Percentiles rank a stretch among this genome's conserved stretches.
phyloP scores from a whole-genome alignment of 2,888 invertebrate genomes.

The Morinoia aosen region DNA sequence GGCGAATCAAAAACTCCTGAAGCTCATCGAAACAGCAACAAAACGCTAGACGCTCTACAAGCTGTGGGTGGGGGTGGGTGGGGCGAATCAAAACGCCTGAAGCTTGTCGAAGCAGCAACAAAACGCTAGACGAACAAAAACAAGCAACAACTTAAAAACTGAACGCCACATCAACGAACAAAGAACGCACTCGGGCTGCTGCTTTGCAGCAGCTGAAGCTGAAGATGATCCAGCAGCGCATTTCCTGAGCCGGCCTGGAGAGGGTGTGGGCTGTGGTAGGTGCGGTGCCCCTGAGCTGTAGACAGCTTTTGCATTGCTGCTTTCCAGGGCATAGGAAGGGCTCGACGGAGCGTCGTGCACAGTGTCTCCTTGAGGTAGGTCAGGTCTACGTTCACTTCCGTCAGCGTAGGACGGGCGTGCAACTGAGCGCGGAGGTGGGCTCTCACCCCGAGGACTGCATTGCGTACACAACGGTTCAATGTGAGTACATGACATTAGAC shows the following conservation, averaged over 20 bases:
- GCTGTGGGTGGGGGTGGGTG: not conserved
- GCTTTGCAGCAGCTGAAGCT: constrained; percentile 8
- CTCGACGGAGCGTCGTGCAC: not conserved
- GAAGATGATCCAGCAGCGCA: not conserved
- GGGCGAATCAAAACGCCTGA: not conserved
- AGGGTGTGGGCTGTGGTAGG: not conserved
- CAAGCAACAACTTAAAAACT: not conserved
- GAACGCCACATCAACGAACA: not conserved
- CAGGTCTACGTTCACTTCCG: not conserved
- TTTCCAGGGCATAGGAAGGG: not conserved
- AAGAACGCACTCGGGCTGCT: constrained; percentile 30
- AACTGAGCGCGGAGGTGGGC: not conserved
- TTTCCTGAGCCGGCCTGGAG: not conserved
- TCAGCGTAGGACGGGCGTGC: not conserved
- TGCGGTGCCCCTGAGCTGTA: not conserved
- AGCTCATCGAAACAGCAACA: not conserved
- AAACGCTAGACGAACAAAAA: not conserved
- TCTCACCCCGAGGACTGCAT: not conserved
- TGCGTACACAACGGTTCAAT: not conserved
- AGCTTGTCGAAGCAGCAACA: not conserved
- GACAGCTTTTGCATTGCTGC: not conserved
- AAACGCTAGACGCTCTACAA: not conserved
- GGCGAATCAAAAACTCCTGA: not conserved
- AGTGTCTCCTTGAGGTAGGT: not conserved
- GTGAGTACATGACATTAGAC: not conserved